phyloP scores from a whole-genome alignment of 2,888 invertebrate species.

The Xestia rhomboidea region DNA sequence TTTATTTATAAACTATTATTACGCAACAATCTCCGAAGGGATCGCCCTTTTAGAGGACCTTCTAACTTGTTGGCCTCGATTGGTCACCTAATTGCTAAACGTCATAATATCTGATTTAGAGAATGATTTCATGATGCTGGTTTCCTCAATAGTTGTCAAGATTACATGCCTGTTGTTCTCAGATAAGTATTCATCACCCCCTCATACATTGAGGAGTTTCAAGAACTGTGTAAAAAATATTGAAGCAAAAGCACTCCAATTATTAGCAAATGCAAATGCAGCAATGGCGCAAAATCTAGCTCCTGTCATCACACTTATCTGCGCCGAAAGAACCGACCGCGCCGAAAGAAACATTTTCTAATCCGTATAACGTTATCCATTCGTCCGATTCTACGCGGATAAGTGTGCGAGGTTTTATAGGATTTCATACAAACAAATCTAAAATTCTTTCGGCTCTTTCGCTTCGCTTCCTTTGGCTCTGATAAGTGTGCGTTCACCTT shows the following conservation, averaged over 20 bases:
- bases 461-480: too few species aligned
- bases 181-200: not conserved
- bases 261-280: not conserved
- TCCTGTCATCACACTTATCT: not conserved
- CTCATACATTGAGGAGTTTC: not conserved
- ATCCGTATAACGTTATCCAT: too few species aligned
- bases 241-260: not conserved
- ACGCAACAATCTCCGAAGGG: not conserved
- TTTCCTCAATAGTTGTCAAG: not conserved
- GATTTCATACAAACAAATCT: too few species aligned
- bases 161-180: not conserved
- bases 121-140: slow-evolving; percentile 3
- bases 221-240: not conserved
- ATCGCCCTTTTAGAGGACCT: not conserved
- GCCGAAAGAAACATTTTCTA: too few species aligned
- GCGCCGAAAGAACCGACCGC: too few species aligned
- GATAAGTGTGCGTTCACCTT: too few species aligned
- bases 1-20: not conserved
- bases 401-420: too few species aligned
- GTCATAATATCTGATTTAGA: not conserved
- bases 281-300: not conserved
- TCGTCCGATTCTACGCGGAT: too few species aligned
- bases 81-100: not conserved
- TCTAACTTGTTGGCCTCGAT: not conserved
- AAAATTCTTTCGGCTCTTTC: too few species aligned